Base-by-base conservation (phyloP, 2,888 invertebrate species). In the Sclerodermus sp. region DNA sequence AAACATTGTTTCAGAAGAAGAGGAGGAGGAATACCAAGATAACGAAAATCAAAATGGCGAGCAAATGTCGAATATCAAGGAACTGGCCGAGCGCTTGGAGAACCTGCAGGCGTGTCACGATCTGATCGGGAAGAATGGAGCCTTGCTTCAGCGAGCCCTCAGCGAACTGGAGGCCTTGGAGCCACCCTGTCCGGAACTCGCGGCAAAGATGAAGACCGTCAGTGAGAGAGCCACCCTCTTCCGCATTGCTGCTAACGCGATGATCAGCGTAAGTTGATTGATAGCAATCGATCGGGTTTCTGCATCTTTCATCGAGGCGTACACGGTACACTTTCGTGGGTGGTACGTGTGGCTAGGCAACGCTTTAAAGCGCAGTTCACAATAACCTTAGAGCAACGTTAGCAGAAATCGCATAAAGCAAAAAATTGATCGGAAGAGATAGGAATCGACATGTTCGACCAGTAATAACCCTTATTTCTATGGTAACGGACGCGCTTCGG, bases 171-270 rank as follows among this genome's bases (percentile, higher is more conserved):
- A 93, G 73, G 83, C 85, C 43, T 85, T 81, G 50, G 82, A 82
- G 47, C 38, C 79, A 68, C 45, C 78, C 71, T 70, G 85, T 15
- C 86, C 86, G 40, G 85, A 86, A 63, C 79, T 86, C 41, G 84
- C 88, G 10, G 85, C 87, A 55, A 90, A 89, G 71, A 87, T 91
- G 47, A 96, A 96, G 79, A 88, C 93, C 65, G 90, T 96, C 50
- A 91, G 91, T 52, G 98, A 98, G 78, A 83, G 95, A 54, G 95
- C 96, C 3, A 94, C 95, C 12, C 83, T 96, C n/a, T 96, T 97
- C 80, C 85, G 96, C 68, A 94, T 96, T 77, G 93, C 96, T 15
- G 93, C 96, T 58, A 95, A 90, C 79, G 94, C 96, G 46, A 96
- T 98, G 96, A 92, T 97, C 71, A 95, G 93, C 81, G 96, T 91